Evolutionary conservation across 2,113 vertebrate species (phyloP).

Genomic region (Calypte anna): DNA sequence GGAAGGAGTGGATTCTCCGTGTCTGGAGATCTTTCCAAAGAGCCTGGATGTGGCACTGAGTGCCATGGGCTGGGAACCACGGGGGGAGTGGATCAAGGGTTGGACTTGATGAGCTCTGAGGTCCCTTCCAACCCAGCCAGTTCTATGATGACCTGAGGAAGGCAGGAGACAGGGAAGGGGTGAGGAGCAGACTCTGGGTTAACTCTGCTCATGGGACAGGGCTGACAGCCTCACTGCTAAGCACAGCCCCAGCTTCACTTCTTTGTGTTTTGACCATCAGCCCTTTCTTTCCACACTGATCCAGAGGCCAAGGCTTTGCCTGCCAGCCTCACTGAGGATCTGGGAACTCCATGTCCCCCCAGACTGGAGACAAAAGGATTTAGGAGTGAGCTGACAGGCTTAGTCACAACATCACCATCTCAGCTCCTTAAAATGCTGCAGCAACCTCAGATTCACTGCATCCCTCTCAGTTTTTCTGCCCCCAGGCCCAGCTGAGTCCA

Average conservation of each 20-base stretch:
- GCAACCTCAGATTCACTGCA: neutral
- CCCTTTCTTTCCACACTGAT: neutral
- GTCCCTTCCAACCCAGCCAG: no score
- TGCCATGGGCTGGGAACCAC: no score
- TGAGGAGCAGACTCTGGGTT: rapidly evolving
- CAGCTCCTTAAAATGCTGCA: neutral
- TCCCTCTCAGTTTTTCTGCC: neutral
- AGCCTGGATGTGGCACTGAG: no score
- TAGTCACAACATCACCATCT: neutral
- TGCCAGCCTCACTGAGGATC: neutral
- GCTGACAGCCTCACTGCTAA: neutral
- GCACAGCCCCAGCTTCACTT: neutral
- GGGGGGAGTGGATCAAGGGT: no score
- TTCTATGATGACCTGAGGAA: neutral
- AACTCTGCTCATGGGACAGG: neutral
- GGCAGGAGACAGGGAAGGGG: rapidly evolving
- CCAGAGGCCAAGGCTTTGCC: neutral
- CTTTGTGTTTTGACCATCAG: neutral
- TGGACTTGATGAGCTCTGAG: no score
- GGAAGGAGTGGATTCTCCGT: no score
- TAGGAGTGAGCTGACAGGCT: rapidly evolving
- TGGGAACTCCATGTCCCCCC: neutral
- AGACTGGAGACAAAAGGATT: neutral
- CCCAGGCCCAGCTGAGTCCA: neutral
- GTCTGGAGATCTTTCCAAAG: no score